A percentile compares a stretch with the other conserved stretches of the same genome.
These are phyloP conservation scores for Morpho helenor DNA, from an alignment of 2,888 invertebrate species.

Conservation along the genomic window DNA sequence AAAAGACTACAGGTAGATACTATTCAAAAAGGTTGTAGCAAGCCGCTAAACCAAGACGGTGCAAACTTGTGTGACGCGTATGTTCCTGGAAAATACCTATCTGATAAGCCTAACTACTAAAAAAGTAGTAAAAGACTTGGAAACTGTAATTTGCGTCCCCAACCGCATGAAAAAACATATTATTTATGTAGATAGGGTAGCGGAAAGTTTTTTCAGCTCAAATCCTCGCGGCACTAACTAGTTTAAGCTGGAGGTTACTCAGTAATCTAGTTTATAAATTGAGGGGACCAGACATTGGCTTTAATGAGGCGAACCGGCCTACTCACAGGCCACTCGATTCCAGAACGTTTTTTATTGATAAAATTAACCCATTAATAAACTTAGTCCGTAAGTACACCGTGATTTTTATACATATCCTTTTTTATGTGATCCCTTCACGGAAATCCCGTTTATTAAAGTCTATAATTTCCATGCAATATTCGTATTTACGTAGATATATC, in stretches of 20 bases:
- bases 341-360: background rate
- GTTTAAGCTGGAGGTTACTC: background rate
- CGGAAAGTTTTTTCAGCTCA: background rate
- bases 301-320: background rate
- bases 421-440: background rate
- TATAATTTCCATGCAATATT: too few relatives aligned
- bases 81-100: too few relatives aligned
- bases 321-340: background rate
- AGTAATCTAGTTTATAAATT: background rate
- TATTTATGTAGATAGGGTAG: background rate
- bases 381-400: background rate
- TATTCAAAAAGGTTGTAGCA: too few relatives aligned
- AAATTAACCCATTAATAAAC: background rate
- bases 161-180: too few relatives aligned
- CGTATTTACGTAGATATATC: too few relatives aligned
- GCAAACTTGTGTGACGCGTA: too few relatives aligned
- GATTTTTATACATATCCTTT: background rate
- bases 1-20: too few relatives aligned
- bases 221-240: background rate
- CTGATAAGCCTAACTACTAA: too few relatives aligned
- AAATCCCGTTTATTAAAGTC: too few relatives aligned
- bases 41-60: too few relatives aligned
- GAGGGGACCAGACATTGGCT: background rate
- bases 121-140: too few relatives aligned
- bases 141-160: too few relatives aligned